Evolutionary conservation across 2,888 invertebrate species (phyloP).

Genomic region (Iselma pallidipennis): DNA sequence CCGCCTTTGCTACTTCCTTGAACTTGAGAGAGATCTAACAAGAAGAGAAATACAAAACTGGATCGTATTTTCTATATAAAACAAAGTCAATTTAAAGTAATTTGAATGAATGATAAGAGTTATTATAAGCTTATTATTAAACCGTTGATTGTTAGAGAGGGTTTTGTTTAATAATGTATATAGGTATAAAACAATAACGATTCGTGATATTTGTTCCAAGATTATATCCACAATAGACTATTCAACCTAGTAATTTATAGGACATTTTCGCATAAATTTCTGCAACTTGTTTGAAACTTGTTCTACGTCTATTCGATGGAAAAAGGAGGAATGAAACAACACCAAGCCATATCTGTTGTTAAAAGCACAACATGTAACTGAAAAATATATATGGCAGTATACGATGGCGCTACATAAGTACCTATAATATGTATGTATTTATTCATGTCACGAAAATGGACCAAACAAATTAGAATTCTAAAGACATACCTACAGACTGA

Average conservation of each 20-base stretch:
- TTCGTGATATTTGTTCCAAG: constrained; percentile 1
- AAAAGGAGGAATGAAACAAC: neutral
- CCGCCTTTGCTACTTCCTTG: constrained; percentile 50
- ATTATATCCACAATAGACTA: constrained; percentile 1
- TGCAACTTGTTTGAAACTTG: constrained; percentile 7
- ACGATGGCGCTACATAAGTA: neutral
- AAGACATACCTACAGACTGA: too few species aligned
- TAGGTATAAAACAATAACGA: constrained; percentile 2
- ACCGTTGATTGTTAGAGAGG: too few species aligned
- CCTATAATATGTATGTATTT: too few species aligned
- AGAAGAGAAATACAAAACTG: constrained; percentile 33
- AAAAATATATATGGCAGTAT: neutral
- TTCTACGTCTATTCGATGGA: constrained; percentile 1
- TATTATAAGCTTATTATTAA: constrained; percentile 7
- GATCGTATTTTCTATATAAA: constrained; percentile 34
- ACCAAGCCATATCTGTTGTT: neutral
- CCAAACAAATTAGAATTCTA: too few species aligned
- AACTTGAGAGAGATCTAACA: constrained; percentile 37
- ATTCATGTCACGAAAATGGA: neutral
- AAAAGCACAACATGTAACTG: neutral
- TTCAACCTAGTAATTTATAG: constrained; percentile 1
- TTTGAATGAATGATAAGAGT: constrained; percentile 5
- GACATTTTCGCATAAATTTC: constrained; percentile 7
- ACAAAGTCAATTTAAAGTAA: constrained; percentile 29
- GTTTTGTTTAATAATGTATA: too few species aligned